These are phyloP conservation scores for Brachyhypopomus occidentalis DNA, from an alignment of 2,113 vertebrate genomes.

Conservation along the genomic window DNA sequence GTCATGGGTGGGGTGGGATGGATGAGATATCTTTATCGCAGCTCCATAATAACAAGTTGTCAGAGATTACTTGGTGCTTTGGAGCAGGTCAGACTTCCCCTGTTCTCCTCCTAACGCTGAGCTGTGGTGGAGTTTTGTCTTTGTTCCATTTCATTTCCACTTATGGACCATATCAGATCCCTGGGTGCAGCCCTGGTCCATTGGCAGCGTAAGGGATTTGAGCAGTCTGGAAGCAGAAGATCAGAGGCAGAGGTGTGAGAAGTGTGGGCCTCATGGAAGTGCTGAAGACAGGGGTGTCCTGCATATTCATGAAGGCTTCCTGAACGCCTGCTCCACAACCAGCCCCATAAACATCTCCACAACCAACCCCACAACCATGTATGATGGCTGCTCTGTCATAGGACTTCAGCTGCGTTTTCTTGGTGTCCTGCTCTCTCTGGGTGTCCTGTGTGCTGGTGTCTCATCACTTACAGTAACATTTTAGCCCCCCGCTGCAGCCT, in stretches of 20 bases:
- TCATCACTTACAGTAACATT: neutral
- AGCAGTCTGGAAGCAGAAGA: no score
- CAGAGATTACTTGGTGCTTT: neutral
- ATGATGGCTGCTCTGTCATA: no score
- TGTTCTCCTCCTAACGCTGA: neutral
- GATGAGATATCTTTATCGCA: conserved; percentile 8
- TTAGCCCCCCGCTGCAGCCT: neutral
- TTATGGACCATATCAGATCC: no score
- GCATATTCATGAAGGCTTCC: no score
- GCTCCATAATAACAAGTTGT: conserved; percentile 20
- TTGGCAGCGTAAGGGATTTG: no score
- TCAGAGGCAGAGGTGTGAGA: no score
- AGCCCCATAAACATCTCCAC: no score
- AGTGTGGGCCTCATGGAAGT: no score
- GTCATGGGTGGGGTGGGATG: neutral
- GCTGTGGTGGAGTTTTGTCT: neutral
- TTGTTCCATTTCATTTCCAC: neutral
- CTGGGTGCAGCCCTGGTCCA: no score
- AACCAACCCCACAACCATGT: no score
- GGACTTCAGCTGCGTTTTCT: neutral
- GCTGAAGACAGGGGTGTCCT: no score
- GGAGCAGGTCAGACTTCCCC: neutral
- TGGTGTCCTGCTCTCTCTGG: neutral
- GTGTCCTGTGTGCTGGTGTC: neutral
- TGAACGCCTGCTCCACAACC: no score